Percentiles rank a stretch among this genome's conserved stretches.
phyloP scores from a whole-genome alignment of 1,140 invertebrate genomes.

The Temnothorax nylanderi region DNA sequence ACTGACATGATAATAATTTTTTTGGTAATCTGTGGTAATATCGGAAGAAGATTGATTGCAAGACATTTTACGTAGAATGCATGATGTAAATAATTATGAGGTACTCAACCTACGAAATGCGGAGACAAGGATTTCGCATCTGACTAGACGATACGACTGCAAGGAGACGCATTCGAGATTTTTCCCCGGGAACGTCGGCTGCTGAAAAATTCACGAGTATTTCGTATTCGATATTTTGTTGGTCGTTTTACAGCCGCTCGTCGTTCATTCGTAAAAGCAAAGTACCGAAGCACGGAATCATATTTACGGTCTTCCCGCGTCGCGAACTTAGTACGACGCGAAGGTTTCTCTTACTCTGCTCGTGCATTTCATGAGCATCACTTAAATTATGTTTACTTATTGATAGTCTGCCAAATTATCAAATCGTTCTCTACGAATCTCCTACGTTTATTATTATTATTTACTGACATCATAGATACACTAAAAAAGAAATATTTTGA shows the following conservation, averaged over 20 bases:
- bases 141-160: not conserved
- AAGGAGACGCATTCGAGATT: conserved; percentile 17
- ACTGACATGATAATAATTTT: not conserved
- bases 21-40: too few species aligned
- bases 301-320: conserved; percentile 48
- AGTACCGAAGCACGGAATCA: conserved; percentile 54
- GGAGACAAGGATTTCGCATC: conserved; percentile 52
- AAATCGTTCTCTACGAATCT: not conserved
- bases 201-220: conserved; percentile 59
- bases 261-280: conserved; percentile 58
- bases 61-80: not conserved
- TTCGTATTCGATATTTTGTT: conserved; percentile 60
- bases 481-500: not conserved
- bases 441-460: not conserved
- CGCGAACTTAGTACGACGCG: conserved; percentile 20
- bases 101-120: conserved; percentile 22
- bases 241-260: conserved; percentile 43
- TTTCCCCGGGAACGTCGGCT: conserved; percentile 21
- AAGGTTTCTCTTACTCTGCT: conserved; percentile 20
- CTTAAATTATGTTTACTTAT: conserved; percentile 53
- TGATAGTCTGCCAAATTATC: conserved; percentile 6
- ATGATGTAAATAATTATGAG: conserved; percentile 38
- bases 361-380: conserved; percentile 19
- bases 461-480: not conserved
- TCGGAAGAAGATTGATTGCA: not conserved